Conservation (phyloP, 2,888 invertebrate species). For the Tachina grossa region DNA sequence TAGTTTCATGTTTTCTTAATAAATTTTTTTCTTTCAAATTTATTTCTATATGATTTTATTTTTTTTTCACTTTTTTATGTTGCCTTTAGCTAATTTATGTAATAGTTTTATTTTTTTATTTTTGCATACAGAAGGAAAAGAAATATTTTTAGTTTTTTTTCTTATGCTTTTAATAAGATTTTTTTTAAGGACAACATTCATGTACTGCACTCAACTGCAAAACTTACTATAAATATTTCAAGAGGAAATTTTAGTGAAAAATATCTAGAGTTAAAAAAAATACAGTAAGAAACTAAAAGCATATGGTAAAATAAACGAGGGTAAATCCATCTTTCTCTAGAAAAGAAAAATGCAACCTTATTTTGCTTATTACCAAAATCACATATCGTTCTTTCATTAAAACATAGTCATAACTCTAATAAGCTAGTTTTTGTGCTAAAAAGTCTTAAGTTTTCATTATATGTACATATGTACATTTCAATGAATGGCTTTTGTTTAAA, state of each 20-base stretch:
- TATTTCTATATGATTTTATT: conserved; percentile 16
- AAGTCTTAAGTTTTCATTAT: too few species aligned
- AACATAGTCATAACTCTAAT: too few species aligned
- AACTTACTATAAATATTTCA: conserved; percentile 32
- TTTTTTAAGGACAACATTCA: conserved; percentile 21
- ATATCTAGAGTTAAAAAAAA: conserved; percentile 1
- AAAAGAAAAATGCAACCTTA: neutral
- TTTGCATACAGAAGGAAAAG: neutral
- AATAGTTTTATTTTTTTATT: neutral
- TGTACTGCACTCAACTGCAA: conserved; percentile 29
- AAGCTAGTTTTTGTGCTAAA: too few species aligned
- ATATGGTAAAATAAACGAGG: neutral
- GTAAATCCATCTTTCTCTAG: too few species aligned
- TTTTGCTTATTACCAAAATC: too few species aligned
- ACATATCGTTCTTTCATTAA: too few species aligned
- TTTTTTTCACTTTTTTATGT: conserved; percentile 13
- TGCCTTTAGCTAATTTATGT: conserved; percentile 58
- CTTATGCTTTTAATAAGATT: conserved; percentile 21
- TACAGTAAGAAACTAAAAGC: neutral
- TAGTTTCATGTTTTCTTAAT: neutral
- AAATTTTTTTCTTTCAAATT: conserved; percentile 13
- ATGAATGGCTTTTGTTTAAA: too few species aligned
- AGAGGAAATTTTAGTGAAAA: conserved; percentile 24
- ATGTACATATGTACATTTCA: too few species aligned
- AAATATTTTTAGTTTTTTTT: conserved; percentile 19